Conservation (phyloP, 2,797 vertebrate species). For the Poliocrania exsul region DNA sequence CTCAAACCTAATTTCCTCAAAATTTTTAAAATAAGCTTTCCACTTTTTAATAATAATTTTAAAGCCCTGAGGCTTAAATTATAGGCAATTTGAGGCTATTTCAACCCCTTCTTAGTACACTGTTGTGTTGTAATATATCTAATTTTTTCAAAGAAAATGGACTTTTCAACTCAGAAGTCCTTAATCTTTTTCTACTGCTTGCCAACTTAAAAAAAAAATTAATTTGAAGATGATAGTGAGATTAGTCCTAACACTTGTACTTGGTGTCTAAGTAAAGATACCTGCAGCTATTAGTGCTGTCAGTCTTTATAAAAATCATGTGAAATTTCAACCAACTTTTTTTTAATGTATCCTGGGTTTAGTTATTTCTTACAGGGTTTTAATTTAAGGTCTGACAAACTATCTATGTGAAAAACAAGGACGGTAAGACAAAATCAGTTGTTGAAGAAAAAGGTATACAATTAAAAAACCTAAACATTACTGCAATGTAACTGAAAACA, state of each 20-base stretch:
- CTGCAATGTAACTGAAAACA: neutral
- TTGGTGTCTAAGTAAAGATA: neutral
- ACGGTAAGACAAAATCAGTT: neutral
- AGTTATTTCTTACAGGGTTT: neutral
- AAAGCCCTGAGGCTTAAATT: neutral
- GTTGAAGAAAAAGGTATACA: neutral
- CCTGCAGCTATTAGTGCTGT: neutral
- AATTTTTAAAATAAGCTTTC: neutral
- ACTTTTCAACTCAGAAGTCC: neutral
- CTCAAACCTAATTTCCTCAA: neutral
- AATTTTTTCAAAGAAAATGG: neutral
- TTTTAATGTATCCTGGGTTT: neutral
- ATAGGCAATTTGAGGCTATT: neutral
- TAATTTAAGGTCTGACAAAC: neutral
- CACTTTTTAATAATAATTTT: neutral
- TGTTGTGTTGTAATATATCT: neutral
- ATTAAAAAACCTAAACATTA: neutral
- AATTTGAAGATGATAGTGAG: neutral
- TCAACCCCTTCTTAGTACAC: neutral
- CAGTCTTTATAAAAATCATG: neutral
- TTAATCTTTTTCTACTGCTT: neutral
- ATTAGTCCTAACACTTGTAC: neutral
- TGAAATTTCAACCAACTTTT: neutral
- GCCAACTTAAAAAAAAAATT: rapidly evolving
- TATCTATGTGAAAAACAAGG: neutral